Base-by-base conservation (phyloP, 2,888 invertebrate species). In the Cantharis rustica region DNA sequence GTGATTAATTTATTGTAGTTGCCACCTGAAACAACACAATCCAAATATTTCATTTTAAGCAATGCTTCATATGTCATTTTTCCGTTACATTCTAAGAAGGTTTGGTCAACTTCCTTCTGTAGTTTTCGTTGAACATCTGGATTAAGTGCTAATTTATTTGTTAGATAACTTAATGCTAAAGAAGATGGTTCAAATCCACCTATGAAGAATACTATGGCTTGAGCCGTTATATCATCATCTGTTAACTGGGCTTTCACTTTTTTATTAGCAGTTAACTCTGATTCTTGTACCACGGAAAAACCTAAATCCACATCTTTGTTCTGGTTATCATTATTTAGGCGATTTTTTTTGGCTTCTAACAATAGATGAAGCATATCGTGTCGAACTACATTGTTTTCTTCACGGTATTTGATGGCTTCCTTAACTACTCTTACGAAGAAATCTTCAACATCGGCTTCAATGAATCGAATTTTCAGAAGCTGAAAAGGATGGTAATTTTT, bases 71-170 rank as follows among this genome's bases (percentile, higher is more conserved):
- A 91, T 69, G 86, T 88, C 0, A 91, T 85, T n/a, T 86, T 87
- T 7, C 88, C 89, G 0, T 79, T 71, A 16, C 77, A 77, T 61
- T 72, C 62, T 23, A 71, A 16, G 9, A 77, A 63, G 9, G 76
- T 74, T 5, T 90, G 89, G 16, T 86, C 88, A 47, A 93, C 90
- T 86, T 93, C 93, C 61, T 89, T 81, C 1, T 88, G 88, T 0
- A 93, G 85, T 72, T 85, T 89, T 7, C 89, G 87, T 84, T 93
- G 93, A 0, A 91, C 84, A 0, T 93, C 91, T 17, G 90, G 89
- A 85, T 93, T 89, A 3, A 90, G 71, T 23, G 91, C 91, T 23
- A 93, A 82, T 83, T 93, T 92, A 68, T 92, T 89, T 0, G 91
- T 85, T 0, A 90, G 83, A 77, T 92, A 92, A 0, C 88, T 88